A percentile compares a stretch with the other conserved stretches of the same genome.
phyloP scores from a whole-genome alignment of 92 coral and sea anemone species.

The Epizoanthus fatuus region DNA sequence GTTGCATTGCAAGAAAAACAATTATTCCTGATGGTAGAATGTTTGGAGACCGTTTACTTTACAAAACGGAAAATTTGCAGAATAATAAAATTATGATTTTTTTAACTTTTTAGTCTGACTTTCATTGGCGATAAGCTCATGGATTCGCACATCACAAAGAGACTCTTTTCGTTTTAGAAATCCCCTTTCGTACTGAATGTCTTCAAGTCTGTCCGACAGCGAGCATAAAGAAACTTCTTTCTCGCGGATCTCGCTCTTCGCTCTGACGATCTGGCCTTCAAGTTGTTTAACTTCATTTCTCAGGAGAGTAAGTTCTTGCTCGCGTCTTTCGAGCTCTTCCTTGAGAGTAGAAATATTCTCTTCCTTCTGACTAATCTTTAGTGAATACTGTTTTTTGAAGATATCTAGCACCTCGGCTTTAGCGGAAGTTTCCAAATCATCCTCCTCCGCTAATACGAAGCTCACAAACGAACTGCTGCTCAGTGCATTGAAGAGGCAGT shows the following conservation, averaged over 20 bases:
- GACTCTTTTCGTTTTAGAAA: slow-evolving; percentile 28
- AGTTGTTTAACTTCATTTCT: slow-evolving; percentile 23
- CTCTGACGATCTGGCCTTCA: slow-evolving; percentile 4
- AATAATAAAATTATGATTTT: background rate
- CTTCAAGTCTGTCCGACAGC: slow-evolving; percentile 25
- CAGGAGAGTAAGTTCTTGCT: slow-evolving; percentile 2
- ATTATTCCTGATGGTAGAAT: too few species aligned
- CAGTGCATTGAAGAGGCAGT: background rate
- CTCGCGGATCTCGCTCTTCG: slow-evolving; percentile 10
- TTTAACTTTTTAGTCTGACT: slow-evolving; percentile 3
- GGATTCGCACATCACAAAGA: slow-evolving; percentile 34
- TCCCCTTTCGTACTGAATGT: slow-evolving; percentile 35
- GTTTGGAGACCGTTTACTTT: background rate
- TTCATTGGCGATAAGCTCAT: slow-evolving; percentile 18
- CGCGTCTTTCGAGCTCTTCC: slow-evolving; percentile 13
- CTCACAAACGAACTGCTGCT: slow-evolving; percentile 25
- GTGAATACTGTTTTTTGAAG: slow-evolving; percentile 11
- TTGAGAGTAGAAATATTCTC: background rate
- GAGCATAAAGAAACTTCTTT: slow-evolving; percentile 31
- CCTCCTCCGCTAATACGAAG: slow-evolving; percentile 25
- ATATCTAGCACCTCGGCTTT: slow-evolving; percentile 30
- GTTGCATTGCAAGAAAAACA: too few species aligned
- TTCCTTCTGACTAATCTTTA: slow-evolving; percentile 5
- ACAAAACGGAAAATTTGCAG: background rate
- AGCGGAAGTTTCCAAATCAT: slow-evolving; percentile 7